These are phyloP conservation scores for Trogon melanurus DNA, from an alignment of 2,113 vertebrate species.

Conservation along the genomic window DNA sequence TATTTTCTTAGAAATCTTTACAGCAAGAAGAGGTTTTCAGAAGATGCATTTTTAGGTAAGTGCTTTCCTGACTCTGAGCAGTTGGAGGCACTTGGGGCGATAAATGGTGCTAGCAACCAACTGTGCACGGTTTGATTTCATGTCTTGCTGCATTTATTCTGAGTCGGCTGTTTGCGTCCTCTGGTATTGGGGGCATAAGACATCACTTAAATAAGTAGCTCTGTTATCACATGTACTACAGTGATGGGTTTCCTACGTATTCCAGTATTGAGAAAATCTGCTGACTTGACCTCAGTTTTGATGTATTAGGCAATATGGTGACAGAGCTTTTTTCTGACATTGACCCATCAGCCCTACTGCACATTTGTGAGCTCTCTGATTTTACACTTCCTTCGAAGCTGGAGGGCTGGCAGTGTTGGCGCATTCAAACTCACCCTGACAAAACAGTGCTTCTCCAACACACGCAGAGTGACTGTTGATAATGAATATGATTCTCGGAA, in stretches of 20 bases:
- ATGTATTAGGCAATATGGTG: not conserved
- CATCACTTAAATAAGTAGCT: not conserved
- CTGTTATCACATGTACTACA: not conserved
- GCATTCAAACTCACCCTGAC: not conserved
- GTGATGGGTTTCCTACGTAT: not conserved
- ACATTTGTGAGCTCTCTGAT: not conserved
- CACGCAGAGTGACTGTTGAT: not conserved
- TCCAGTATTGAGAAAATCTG: not conserved
- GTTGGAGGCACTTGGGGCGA: not conserved
- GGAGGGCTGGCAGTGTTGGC: not conserved
- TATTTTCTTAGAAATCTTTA: not conserved
- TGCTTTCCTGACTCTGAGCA: not conserved
- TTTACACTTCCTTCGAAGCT: not conserved
- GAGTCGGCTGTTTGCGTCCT: not conserved
- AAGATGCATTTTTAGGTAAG: not conserved
- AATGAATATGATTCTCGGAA: not conserved
- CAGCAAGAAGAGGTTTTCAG: not conserved
- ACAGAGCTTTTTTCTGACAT: not conserved
- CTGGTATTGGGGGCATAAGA: not conserved
- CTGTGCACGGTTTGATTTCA: not conserved
- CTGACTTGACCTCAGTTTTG: not conserved
- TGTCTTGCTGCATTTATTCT: not conserved
- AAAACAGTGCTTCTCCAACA: not conserved
- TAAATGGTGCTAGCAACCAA: not conserved
- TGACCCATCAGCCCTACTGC: not conserved